Percentiles rank a stretch among this genome's conserved stretches.
These are phyloP conservation scores for Drosophila sulfurigaster DNA, from an alignment of 1,140 invertebrate genomes.

Conservation along the genomic window DNA sequence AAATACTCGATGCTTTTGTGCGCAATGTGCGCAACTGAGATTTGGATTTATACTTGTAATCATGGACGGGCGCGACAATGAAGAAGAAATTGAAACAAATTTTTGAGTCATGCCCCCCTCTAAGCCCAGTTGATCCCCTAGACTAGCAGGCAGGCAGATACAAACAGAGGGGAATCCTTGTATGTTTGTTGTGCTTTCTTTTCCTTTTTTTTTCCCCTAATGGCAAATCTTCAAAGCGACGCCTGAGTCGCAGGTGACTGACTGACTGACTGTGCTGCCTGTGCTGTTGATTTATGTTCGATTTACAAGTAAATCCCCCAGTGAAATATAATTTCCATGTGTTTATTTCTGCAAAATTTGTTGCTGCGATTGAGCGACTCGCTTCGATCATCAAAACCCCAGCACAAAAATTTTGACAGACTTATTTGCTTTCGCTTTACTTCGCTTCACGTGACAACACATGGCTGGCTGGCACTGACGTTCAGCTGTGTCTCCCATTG, in stretches of 20 bases:
- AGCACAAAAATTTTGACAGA: constrained; percentile 32
- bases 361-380: constrained; percentile 58
- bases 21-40: constrained; percentile 61
- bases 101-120: constrained; percentile 50
- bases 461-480: neutral
- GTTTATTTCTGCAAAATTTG: constrained; percentile 68
- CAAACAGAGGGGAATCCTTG: neutral
- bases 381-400: constrained; percentile 21
- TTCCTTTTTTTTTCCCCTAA: constrained; percentile 24
- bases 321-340: constrained; percentile 79
- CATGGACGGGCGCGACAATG: constrained; percentile 26
- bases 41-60: constrained; percentile 50
- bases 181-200: neutral
- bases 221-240: constrained; percentile 49
- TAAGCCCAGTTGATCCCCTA: constrained; percentile 39
- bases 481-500: constrained; percentile 17
- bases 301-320: constrained; percentile 73
- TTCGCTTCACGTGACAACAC: constrained; percentile 16
- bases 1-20: constrained; percentile 66
- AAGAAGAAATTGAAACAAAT: constrained; percentile 72
- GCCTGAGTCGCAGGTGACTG: constrained; percentile 46
- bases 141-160: neutral
- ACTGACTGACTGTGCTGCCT: too few species aligned
- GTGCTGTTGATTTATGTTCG: constrained; percentile 67
- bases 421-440: constrained; percentile 18